phyloP scores from a whole-genome alignment of 2,113 vertebrate genomes.

The Perccottus glenii region DNA sequence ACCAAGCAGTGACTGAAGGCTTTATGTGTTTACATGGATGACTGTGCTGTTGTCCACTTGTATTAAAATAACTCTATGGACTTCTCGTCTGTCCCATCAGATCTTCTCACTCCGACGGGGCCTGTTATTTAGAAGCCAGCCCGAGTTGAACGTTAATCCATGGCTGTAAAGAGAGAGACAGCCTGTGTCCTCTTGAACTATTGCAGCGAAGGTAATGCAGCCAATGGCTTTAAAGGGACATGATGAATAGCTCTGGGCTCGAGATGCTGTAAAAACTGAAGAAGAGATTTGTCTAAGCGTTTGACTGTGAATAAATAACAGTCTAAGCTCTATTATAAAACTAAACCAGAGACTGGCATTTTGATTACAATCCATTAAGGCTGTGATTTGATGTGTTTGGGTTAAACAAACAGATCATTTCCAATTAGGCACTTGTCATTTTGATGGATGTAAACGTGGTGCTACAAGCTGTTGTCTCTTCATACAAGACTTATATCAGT shows the following conservation, averaged over 20 bases:
- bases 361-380: background rate
- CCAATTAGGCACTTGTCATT: too few species aligned
- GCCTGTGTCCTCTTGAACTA: conserved; percentile 4
- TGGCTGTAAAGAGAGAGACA: background rate
- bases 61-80: background rate
- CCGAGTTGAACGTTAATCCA: background rate
- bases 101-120: background rate
- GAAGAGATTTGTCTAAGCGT: background rate
- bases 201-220: background rate
- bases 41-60: background rate
- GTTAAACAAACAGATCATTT: too few species aligned
- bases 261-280: background rate
- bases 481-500: too few species aligned
- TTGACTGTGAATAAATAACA: background rate
- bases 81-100: background rate
- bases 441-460: too few species aligned
- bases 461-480: too few species aligned
- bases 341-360: background rate
- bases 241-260: background rate
- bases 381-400: too few species aligned
- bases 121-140: background rate
- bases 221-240: background rate
- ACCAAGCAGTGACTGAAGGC: background rate
- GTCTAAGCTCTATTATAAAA: background rate
- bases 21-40: background rate